phyloP scores from a whole-genome alignment of 1,140 invertebrate species.

The Ephestia elutella region DNA sequence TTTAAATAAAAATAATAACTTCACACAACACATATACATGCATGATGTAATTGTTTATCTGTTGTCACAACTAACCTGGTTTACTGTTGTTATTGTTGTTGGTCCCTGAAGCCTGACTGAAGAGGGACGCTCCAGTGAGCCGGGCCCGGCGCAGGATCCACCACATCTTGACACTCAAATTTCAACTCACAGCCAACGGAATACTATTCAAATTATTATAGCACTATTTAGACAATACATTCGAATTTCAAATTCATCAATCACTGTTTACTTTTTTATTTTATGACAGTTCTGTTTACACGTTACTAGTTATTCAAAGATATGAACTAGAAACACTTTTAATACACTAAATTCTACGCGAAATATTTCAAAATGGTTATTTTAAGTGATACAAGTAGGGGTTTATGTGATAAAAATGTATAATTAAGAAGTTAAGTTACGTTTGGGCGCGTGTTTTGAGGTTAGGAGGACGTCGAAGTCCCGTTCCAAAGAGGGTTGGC shows the following conservation, averaged over 20 bases:
- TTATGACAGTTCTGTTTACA: not conserved
- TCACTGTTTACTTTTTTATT: not conserved
- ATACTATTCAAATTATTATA: not conserved
- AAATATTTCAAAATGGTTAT: not conserved
- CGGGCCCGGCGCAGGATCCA: conserved; percentile 62
- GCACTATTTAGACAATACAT: not conserved
- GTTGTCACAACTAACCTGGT: conserved; percentile 36
- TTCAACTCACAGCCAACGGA: conserved; percentile 1
- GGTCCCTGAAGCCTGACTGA: conserved; percentile 49
- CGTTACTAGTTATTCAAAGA: not conserved
- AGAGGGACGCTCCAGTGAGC: conserved; percentile 59
- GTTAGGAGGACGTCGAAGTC: not conserved
- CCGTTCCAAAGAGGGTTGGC: not conserved
- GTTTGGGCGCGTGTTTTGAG: not conserved
- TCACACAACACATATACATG: no score
- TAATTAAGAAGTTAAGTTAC: not conserved
- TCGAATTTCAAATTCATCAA: not conserved
- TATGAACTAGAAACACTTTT: not conserved
- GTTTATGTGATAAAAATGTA: not conserved
- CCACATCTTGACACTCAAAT: conserved; percentile 45
- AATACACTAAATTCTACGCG: not conserved
- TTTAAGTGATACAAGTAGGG: not conserved
- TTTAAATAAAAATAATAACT: no score
- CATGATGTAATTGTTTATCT: no score
- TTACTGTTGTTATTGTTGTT: conserved; percentile 60